Conservation (phyloP, 2,888 invertebrate genomes). For the Sesamia inferens region DNA sequence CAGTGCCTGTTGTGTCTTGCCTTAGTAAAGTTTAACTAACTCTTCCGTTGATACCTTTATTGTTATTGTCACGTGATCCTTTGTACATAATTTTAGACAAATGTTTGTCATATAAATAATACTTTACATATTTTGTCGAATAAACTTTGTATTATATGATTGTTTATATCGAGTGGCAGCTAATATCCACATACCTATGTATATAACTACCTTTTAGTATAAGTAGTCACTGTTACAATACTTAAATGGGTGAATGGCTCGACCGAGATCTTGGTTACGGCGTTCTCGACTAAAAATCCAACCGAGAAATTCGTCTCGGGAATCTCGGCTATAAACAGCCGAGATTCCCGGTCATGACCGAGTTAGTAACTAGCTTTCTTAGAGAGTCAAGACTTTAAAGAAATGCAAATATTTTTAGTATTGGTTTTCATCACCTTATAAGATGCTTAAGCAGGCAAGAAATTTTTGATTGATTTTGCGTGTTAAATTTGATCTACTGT, state of each 20-base stretch:
- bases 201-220: slow-evolving; percentile 49
- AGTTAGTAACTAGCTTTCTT: no score
- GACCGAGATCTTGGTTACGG: no score
- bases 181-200: slow-evolving; percentile 45
- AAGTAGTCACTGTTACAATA: slow-evolving; percentile 51
- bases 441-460: no score
- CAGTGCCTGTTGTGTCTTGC: slow-evolving; percentile 79
- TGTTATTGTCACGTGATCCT: slow-evolving; percentile 51
- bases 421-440: no score
- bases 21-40: slow-evolving; percentile 68
- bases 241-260: slow-evolving; percentile 34
- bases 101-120: slow-evolving; percentile 32
- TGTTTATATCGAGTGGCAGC: slow-evolving; percentile 56
- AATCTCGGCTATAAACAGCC: no score
- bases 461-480: slow-evolving; percentile 31
- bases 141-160: slow-evolving; percentile 53
- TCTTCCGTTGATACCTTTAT: slow-evolving; percentile 60
- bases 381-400: no score
- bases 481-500: slow-evolving; percentile 50
- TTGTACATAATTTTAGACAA: slow-evolving; percentile 61
- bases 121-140: slow-evolving; percentile 50
- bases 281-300: no score
- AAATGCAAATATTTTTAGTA: no score
- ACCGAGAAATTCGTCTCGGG: no score
- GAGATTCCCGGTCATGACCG: no score